These are phyloP conservation scores for Pterostichus madidus DNA, from an alignment of 2,888 invertebrate species.

Conservation along the genomic window DNA sequence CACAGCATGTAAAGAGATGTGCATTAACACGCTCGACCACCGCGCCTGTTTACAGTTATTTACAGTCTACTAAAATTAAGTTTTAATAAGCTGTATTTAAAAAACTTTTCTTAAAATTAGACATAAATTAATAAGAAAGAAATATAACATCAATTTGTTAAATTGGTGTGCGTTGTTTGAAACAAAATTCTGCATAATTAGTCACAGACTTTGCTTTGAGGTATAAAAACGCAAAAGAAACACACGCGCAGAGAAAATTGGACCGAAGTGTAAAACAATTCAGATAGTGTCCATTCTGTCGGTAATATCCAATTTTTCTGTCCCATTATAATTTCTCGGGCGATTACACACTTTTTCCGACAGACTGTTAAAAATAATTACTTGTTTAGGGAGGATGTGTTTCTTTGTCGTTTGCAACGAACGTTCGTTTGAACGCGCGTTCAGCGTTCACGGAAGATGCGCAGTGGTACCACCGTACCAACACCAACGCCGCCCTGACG, in stretches of 20 bases:
- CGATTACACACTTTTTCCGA: slow-evolving; percentile 73
- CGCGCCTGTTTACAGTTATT: too few species aligned
- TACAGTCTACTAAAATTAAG: too few species aligned
- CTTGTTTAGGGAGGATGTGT: slow-evolving; percentile 66
- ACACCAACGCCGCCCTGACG: slow-evolving; percentile 9
- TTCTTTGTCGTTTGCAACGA: slow-evolving; percentile 54
- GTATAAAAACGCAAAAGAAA: neutral
- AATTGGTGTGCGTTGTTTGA: neutral
- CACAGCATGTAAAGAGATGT: too few species aligned
- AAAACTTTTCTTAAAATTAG: neutral
- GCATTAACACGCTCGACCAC: too few species aligned
- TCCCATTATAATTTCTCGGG: slow-evolving; percentile 75
- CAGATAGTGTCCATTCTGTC: slow-evolving; percentile 45
- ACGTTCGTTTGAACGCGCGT: slow-evolving; percentile 11
- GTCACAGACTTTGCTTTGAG: slow-evolving; percentile 25
- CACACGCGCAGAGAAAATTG: neutral
- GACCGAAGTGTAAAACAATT: slow-evolving; percentile 15
- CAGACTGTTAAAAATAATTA: slow-evolving; percentile 72
- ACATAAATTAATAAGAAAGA: slow-evolving; percentile 2
- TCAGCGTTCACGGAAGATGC: slow-evolving; percentile 34
- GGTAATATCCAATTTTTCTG: slow-evolving; percentile 72
- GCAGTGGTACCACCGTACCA: slow-evolving; percentile 23
- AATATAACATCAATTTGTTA: neutral
- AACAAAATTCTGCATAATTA: slow-evolving; percentile 29
- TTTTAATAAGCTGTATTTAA: too few species aligned